Conservation (phyloP, 2,113 vertebrate genomes). For the Philantomba maxwellii region DNA sequence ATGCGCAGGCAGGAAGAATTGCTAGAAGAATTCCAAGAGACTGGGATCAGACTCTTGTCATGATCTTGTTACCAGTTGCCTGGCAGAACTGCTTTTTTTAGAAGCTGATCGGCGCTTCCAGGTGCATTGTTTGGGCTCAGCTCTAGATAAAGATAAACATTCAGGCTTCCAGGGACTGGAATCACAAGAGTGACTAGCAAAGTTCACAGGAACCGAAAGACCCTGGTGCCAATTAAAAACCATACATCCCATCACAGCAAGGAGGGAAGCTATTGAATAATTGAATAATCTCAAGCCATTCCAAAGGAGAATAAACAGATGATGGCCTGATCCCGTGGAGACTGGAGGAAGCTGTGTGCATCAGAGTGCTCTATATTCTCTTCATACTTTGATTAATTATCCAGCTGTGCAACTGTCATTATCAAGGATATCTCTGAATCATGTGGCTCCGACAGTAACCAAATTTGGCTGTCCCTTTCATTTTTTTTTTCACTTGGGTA, state of each 20-base stretch:
- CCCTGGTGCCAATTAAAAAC: constrained; percentile 76
- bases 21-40: not conserved
- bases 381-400: constrained; percentile 83
- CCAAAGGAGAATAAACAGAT: constrained; percentile 78
- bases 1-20: not conserved
- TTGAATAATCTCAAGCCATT: constrained; percentile 78
- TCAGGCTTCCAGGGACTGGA: constrained; percentile 57
- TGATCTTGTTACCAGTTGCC: constrained; percentile 21
- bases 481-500: constrained; percentile 54
- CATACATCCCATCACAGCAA: constrained; percentile 70
- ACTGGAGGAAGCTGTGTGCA: constrained; percentile 74
- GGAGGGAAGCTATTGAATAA: constrained; percentile 78
- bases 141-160: constrained; percentile 61
- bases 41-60: not conserved
- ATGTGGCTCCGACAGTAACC: constrained; percentile 74
- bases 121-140: constrained; percentile 33
- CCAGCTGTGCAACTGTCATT: constrained; percentile 74
- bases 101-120: constrained; percentile 6
- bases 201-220: constrained; percentile 70
- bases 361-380: constrained; percentile 74
- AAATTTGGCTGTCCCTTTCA: constrained; percentile 76
- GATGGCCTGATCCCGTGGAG: constrained; percentile 75
- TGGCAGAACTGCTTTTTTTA: constrained; percentile 7
- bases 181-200: constrained; percentile 56
- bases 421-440: constrained; percentile 75